Conservation (phyloP, 2,888 invertebrate species). For the Phortica magna region DNA sequence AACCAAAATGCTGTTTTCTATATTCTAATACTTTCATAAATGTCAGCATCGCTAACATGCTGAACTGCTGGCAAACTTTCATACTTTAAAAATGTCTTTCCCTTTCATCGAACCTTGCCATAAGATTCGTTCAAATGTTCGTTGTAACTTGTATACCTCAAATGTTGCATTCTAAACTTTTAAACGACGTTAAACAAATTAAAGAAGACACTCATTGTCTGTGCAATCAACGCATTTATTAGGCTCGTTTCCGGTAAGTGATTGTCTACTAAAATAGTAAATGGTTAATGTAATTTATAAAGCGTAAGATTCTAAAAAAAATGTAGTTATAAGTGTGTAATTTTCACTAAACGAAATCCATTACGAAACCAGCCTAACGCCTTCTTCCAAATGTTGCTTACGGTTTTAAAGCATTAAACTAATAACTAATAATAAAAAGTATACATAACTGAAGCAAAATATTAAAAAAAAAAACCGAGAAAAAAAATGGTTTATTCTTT, state of each 20-base stretch:
- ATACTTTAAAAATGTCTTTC: too few relatives aligned
- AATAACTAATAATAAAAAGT: background rate
- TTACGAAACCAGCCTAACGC: background rate
- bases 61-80: too few relatives aligned
- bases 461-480: too few relatives aligned
- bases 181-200: background rate
- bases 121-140: background rate
- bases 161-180: conserved; percentile 20
- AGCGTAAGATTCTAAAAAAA: conserved; percentile 35
- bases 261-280: background rate
- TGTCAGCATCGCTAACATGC: too few relatives aligned
- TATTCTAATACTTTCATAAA: too few relatives aligned
- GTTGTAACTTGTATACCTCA: conserved; percentile 31
- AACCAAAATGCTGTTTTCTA: too few relatives aligned
- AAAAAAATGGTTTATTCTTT: too few relatives aligned
- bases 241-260: too few relatives aligned
- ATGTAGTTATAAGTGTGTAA: conserved; percentile 6
- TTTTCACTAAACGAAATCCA: background rate
- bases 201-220: background rate
- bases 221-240: too few relatives aligned
- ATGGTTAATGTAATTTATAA: background rate
- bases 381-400: background rate
- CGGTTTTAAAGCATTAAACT: background rate
- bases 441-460: too few relatives aligned
- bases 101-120: background rate